Conservation (phyloP, 1,140 invertebrate genomes). For the Goniozus legneri region DNA sequence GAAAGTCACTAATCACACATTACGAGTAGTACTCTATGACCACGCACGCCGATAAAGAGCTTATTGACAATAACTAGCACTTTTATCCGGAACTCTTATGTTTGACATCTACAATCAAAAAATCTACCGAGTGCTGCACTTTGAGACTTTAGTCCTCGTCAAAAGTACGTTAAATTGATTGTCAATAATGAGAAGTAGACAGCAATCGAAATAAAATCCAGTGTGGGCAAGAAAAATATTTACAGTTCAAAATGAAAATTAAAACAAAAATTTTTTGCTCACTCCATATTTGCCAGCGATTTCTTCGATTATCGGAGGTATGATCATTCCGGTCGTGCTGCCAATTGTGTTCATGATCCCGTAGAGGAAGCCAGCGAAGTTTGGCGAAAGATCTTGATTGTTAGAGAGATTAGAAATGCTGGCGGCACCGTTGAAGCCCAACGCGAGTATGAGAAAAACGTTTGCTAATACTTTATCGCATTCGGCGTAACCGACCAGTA, state of each 20-base stretch:
- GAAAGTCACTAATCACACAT: not conserved
- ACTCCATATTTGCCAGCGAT: conserved; percentile 37
- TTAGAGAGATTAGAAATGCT: conserved; percentile 78
- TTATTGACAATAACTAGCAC: no score
- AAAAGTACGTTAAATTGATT: not conserved
- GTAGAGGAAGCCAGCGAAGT: conserved; percentile 72
- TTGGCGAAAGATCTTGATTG: conserved; percentile 76
- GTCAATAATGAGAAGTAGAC: not conserved
- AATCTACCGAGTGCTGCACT: not conserved
- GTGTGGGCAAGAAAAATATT: not conserved
- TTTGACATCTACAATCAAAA: no score
- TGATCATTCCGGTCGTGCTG: conserved; percentile 63
- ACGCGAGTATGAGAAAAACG: conserved; percentile 65
- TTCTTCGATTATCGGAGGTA: conserved; percentile 50
- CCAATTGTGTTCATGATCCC: conserved; percentile 71
- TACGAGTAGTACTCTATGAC: no score
- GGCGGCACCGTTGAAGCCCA: conserved; percentile 78
- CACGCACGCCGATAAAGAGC: no score
- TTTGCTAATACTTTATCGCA: conserved; percentile 63
- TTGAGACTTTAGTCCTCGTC: no score
- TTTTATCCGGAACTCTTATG: no score
- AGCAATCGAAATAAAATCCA: not conserved
- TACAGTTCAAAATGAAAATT: not conserved
- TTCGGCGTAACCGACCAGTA: conserved; percentile 63
- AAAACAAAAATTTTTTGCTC: conserved; percentile 1